Base-by-base conservation (phyloP, 2,888 invertebrate genomes). In the Malacosoma neustria region DNA sequence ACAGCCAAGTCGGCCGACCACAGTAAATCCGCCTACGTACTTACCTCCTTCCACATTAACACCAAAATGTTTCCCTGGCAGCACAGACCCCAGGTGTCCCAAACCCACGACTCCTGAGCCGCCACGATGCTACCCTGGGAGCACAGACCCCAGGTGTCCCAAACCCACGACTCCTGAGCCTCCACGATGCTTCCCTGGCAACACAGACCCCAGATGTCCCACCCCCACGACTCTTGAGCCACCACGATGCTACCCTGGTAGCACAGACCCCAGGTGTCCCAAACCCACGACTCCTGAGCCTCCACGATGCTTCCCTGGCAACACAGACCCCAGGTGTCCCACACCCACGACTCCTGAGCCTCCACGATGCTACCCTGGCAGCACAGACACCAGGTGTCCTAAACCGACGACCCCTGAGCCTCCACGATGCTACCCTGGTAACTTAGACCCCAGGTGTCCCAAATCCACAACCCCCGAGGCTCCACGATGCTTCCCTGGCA, bases 131-230 rank as follows among this genome's bases (percentile, higher is more conserved):
- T 61, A 39, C 39, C 60, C 63, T 1, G 64, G 65, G 1, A 57
- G 51, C 2, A 48, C 49, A 44, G 77, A 81, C 40, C 68, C 72
- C 0, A 52, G 70, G 7, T 80, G 69, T 37, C 58, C 62, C 0
- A 44, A 30, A 30, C 57, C 66, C 6, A 52, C 63, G 41, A 46
- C 61, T 40, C 40, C 52, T 44, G 32, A 38, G 12, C 13, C 60
- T 54, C 48, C 64, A 44, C 37, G 43, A 42, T 48, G 53, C 36
- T 54, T 38, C 40, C 49, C 53, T 9, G 51, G 47, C 4, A 42
- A 41, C 2, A 41, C 35, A 1, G 56, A 58, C 11, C 44, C 45
- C 3, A 32, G 48, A 0, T 63, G 64, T 34, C 64, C 61, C 4
- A 42, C 31, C 29, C 54, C 64, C 45, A 46, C 61, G 38, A 42